Evolutionary conservation across 1,140 invertebrate species (phyloP).

Genomic region (Nebria ingens): DNA sequence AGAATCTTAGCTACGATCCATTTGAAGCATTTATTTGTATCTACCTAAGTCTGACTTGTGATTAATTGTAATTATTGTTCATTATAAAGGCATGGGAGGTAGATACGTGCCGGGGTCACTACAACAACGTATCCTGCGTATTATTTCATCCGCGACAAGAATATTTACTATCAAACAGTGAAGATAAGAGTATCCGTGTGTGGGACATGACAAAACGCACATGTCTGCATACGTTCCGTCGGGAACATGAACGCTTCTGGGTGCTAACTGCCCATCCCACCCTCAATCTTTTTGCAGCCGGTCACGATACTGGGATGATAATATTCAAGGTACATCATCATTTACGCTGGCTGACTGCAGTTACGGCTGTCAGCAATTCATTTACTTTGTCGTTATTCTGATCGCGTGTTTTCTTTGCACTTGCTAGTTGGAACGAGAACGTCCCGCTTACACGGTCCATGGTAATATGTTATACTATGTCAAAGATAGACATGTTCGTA

Average conservation of each 20-base stretch:
- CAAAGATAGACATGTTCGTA: conserved; percentile 84
- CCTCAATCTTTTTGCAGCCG: conserved; percentile 79
- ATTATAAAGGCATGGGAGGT: conserved; percentile 86
- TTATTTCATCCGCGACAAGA: conserved; percentile 97
- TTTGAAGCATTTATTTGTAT: too few relatives aligned
- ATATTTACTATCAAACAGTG: conserved; percentile 92
- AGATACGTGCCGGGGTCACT: conserved; percentile 96
- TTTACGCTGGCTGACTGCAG: conserved; percentile 10
- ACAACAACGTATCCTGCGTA: conserved; percentile 98
- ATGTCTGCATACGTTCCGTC: conserved; percentile 89
- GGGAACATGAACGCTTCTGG: conserved; percentile 97
- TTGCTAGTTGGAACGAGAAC: conserved; percentile 86
- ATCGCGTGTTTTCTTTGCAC: conserved; percentile 15
- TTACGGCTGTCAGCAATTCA: conserved; percentile 11
- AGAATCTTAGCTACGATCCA: too few relatives aligned
- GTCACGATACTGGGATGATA: conserved; percentile 92
- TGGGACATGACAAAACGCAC: conserved; percentile 98
- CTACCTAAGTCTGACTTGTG: too few relatives aligned
- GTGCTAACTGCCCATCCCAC: conserved; percentile 85
- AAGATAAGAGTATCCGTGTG: conserved; percentile 95
- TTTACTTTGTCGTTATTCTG: too few relatives aligned
- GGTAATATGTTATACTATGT: conserved; percentile 94
- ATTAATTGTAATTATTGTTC: conserved; percentile 1
- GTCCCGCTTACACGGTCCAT: conserved; percentile 90
- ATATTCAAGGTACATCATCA: conserved; percentile 47